Evolutionary conservation across 2,888 invertebrate genomes (phyloP).

Genomic region (Oithona nana): DNA sequence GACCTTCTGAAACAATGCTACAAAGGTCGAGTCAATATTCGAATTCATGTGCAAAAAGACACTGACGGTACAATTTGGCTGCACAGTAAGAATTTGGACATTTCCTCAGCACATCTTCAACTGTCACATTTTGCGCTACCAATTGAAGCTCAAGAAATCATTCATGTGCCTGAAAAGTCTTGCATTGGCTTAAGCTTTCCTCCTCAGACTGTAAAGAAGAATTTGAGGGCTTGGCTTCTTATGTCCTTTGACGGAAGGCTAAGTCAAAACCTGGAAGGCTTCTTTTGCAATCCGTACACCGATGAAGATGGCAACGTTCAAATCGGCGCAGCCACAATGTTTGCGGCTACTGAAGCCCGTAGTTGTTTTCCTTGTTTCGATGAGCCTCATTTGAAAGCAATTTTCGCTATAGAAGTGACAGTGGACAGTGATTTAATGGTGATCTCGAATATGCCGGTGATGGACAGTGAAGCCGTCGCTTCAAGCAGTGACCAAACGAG

Average conservation of each 20-base stretch:
- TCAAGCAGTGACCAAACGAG: background rate
- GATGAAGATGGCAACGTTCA: conserved; percentile 45
- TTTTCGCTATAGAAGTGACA: conserved; percentile 70
- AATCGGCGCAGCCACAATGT: conserved; percentile 73
- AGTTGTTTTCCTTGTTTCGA: conserved; percentile 94
- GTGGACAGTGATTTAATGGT: conserved; percentile 64
- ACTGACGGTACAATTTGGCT: background rate
- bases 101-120: background rate
- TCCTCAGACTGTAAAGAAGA: background rate
- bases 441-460: conserved; percentile 60
- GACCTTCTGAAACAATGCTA: background rate
- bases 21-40: background rate
- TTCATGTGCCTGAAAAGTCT: background rate
- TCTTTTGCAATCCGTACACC: background rate
- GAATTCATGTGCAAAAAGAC: background rate
- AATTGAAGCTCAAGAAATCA: background rate
- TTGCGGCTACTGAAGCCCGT: conserved; percentile 71
- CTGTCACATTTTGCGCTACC: background rate
- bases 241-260: background rate
- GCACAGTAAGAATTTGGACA: background rate
- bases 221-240: background rate
- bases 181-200: background rate
- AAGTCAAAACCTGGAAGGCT: background rate
- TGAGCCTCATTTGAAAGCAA: conserved; percentile 84
- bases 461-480: background rate